Percentiles rank a stretch among this genome's conserved stretches.
Conservation (phyloP, 2,888 invertebrate genomes). For the Herminia tarsipennalis region DNA sequence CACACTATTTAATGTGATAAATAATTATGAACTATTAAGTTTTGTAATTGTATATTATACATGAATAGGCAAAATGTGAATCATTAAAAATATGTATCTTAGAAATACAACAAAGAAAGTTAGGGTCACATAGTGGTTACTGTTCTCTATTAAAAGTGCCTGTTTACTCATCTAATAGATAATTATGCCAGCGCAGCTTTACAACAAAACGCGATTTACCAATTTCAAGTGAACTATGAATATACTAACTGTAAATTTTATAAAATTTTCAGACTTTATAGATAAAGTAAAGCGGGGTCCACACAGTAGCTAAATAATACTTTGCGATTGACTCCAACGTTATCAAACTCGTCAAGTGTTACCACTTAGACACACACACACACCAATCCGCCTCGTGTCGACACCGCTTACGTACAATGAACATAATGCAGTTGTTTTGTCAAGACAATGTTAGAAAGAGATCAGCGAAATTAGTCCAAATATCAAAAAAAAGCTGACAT, state of each 20-base stretch:
- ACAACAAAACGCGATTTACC: constrained; percentile 33
- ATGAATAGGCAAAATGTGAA: constrained; percentile 85
- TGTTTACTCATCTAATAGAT: constrained; percentile 50
- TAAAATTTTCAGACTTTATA: constrained; percentile 64
- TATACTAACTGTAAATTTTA: constrained; percentile 56
- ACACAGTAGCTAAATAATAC: constrained; percentile 19
- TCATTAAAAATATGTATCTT: constrained; percentile 79
- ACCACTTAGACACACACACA: not conserved
- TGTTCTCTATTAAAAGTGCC: constrained; percentile 68
- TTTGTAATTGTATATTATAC: constrained; percentile 83
- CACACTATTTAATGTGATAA: constrained; percentile 57
- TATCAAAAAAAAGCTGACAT: constrained; percentile 10
- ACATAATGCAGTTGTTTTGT: constrained; percentile 57
- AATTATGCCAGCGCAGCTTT: constrained; percentile 37
- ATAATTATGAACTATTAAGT: constrained; percentile 61
- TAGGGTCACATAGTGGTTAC: constrained; percentile 65
- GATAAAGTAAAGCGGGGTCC: constrained; percentile 41
- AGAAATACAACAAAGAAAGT: constrained; percentile 69
- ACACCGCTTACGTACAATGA: constrained; percentile 18
- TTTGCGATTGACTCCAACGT: constrained; percentile 3
- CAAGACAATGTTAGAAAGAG: constrained; percentile 57
- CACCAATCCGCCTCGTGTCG: constrained; percentile 10
- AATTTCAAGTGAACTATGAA: constrained; percentile 42
- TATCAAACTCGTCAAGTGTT: not conserved
- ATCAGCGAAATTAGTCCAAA: not conserved